Base-by-base conservation (phyloP, 2,888 invertebrate genomes). In the Apoda limacodes region DNA sequence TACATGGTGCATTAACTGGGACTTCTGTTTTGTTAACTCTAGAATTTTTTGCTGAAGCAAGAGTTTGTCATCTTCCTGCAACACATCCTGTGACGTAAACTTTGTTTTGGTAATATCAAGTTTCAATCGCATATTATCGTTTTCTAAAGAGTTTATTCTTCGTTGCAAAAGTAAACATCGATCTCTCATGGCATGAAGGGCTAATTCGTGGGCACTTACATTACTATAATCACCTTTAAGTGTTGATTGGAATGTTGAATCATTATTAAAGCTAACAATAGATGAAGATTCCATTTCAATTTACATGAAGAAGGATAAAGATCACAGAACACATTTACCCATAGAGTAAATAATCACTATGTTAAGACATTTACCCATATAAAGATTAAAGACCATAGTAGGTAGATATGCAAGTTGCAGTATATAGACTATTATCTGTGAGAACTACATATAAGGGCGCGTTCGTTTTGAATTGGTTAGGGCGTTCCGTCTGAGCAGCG, bases 121-220 rank as follows among this genome's bases (percentile, higher is more conserved):
- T 50, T 69, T 69, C 41, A 92, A 65, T 32, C 82, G 78, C 58
- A 88, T 81, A 59, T 93, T 93, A 64, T 93, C 92, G 41, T 87
- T 87, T 69, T 93, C 93, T 13, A 92, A 80, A 1, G 71, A 58
- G 9, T 84, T 82, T 27, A 93, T 82, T 48, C 90, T 82, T 40
- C 86, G 82, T 59, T 93, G 92, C 24, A 93, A 70, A 33, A 87
- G 82, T 54, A 88, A 84, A 66, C 92, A 93, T 28, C 92, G 81
- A 62, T 93, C 92, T 59, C 90, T 86, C 85, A 93, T 87, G 7
- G 91, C 92, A 59, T 90, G 88, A 36, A 92, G 78, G 2, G 92
- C 92, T 34, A 92, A 82, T 67, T 89, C 86, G 35, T 90, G 72
- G 3, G 89, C 89, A 60, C 84, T 83, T 24, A 85, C 75, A 39